Evolutionary conservation across 2,797 vertebrate genomes (phyloP).

Genomic region (Diplodus puntazzo): DNA sequence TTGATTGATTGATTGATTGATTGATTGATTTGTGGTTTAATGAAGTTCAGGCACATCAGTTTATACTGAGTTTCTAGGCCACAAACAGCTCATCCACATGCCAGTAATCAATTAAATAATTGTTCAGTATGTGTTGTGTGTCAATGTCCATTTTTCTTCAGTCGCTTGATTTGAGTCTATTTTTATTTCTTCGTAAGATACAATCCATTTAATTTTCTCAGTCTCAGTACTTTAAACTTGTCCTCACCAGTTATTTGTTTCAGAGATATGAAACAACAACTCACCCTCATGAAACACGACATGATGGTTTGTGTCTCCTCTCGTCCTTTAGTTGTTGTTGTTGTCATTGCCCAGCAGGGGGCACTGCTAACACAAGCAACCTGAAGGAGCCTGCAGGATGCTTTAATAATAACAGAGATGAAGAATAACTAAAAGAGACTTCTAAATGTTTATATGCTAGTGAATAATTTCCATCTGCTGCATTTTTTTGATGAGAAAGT

Average conservation of each 20-base stretch:
- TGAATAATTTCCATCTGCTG: not conserved
- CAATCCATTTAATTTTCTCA: not conserved
- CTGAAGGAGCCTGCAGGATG: not conserved
- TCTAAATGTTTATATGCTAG: not conserved
- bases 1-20: no score
- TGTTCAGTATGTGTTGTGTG: no score
- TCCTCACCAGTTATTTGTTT: not conserved
- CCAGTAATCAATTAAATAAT: no score
- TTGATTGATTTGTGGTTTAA: no score
- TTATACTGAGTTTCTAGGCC: no score
- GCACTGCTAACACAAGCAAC: constrained; percentile 3
- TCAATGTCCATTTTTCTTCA: no score
- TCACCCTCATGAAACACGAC: no score
- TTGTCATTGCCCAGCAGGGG: constrained; percentile 49
- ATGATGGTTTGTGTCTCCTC: not conserved
- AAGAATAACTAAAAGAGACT: not conserved
- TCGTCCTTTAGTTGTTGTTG: not conserved
- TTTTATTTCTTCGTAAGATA: no score
- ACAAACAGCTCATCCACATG: no score
- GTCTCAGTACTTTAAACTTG: not conserved
- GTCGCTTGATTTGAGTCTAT: no score
- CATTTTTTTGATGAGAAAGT: not conserved
- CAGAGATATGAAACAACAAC: not conserved
- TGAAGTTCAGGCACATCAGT: no score
- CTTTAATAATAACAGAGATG: not conserved